Evolutionary conservation across 92 coral and sea anemone species (phyloP), one percentile per base, ranked within the genome.

Genomic region (Siderastrea radians): DNA sequence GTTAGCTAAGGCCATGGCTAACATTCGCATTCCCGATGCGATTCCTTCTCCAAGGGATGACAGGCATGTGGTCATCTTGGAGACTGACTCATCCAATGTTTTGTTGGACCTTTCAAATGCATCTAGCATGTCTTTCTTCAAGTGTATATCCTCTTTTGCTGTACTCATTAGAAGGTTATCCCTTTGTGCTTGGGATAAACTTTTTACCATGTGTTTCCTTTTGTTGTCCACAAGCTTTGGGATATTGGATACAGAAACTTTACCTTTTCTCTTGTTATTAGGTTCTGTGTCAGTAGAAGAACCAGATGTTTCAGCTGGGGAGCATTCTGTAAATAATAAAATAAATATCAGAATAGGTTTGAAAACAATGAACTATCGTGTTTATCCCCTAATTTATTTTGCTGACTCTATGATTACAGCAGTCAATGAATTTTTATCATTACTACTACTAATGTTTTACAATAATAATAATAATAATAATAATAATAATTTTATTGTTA

Each of bases 11-110:
- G 80, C 87, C 80, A 60, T 72, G 8, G 87, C 87, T 51, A 83
- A 53, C 80, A 83, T 83, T 73, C 58, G 66, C 86, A 82, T 82
- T 52, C 86, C 78, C 17, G 74, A 45, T 3, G 88, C 68, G 64
- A 74, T 84, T 46, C 88, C 81, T 84, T 84, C 88, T 48, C 73
- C 88, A 52, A 84, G 68, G 71, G 70, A 60, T 60, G 88, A 43
- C 81, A 84, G 79, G 48, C 73, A 84, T 72, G 68, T 74, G 6
- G 77, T 84, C 88, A 84, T 84, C 61, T 68, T 84, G 74, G 60
- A 74, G 44, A 60, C 74, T 49, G 68, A 64, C 55, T 84, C 61
- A 48, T 54, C 71, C 57, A 73, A 74, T 73, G 88, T 57, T 53
- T 60, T 73, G 63, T 84, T 84, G 49, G 88, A 84, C 47, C 52